These are phyloP conservation scores for Microtus pennsylvanicus DNA, from an alignment of 2,113 vertebrate species.

Conservation along the genomic window DNA sequence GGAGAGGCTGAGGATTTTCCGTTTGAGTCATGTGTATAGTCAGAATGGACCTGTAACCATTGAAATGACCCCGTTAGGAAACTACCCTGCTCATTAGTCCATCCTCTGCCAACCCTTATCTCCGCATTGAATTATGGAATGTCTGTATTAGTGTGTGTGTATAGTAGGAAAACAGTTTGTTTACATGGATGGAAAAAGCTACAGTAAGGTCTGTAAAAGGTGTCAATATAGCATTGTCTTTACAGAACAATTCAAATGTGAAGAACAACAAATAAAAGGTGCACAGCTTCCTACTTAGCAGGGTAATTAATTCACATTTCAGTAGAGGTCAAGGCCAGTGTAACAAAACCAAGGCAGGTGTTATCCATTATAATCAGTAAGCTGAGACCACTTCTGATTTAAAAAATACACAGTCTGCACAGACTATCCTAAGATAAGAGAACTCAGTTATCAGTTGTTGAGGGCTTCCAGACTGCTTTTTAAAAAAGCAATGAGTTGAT, in stretches of 20 bases:
- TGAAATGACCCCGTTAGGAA: neutral
- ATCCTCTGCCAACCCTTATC: neutral
- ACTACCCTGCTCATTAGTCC: neutral
- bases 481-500: conserved; percentile 83
- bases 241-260: conserved; percentile 82
- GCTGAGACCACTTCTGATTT: conserved; percentile 85
- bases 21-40: neutral
- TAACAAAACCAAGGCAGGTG: conserved; percentile 87
- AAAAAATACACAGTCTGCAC: conserved; percentile 83
- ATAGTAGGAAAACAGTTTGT: conserved; percentile 89
- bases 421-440: conserved; percentile 72
- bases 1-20: neutral
- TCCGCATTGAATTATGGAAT: neutral
- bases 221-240: conserved; percentile 84
- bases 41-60: neutral
- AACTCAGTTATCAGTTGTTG: conserved; percentile 81
- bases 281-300: conserved; percentile 85
- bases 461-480: conserved; percentile 86
- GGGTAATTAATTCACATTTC: conserved; percentile 91
- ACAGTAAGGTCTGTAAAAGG: conserved; percentile 88
- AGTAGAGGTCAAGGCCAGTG: conserved; percentile 89
- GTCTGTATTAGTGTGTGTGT: neutral
- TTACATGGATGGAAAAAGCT: conserved; percentile 88
- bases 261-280: conserved; percentile 86
- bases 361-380: conserved; percentile 84